phyloP scores from a whole-genome alignment of 2,113 vertebrate species.

The Platichthys stellatus region DNA sequence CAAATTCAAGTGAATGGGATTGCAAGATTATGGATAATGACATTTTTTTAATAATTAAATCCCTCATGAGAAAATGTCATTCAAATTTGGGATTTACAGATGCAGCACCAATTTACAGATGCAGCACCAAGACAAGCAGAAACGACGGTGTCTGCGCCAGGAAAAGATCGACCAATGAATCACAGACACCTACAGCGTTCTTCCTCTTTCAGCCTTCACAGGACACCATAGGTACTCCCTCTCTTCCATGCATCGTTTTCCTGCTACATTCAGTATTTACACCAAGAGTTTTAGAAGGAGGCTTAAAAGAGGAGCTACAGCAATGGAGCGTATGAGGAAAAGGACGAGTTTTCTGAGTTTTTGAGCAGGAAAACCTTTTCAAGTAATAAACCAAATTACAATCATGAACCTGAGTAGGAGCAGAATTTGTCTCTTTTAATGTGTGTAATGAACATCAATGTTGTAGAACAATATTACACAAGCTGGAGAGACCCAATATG shows the following conservation, averaged over 20 bases:
- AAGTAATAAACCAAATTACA: too few relatives aligned
- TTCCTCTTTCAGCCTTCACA: not conserved
- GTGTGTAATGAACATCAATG: too few relatives aligned
- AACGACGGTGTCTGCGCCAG: conserved; percentile 36
- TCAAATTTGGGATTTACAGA: conserved; percentile 41
- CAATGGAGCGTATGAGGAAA: too few relatives aligned
- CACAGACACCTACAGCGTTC: conserved; percentile 25
- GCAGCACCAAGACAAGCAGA: conserved; percentile 43
- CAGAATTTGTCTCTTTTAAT: too few relatives aligned
- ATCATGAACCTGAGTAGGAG: not conserved
- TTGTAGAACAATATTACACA: not conserved
- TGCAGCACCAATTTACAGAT: conserved; percentile 41
- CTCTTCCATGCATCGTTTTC: not conserved
- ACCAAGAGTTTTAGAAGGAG: too few relatives aligned
- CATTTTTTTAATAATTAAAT: conserved; percentile 47
- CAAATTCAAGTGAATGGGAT: conserved; percentile 39
- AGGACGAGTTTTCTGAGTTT: too few relatives aligned
- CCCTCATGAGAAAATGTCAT: conserved; percentile 49
- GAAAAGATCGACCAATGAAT: conserved; percentile 34
- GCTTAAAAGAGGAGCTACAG: too few relatives aligned
- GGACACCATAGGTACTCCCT: not conserved
- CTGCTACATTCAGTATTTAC: not conserved
- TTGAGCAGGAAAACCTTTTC: too few relatives aligned
- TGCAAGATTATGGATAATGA: conserved; percentile 40
- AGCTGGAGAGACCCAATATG: not conserved